A percentile compares a stretch with the other conserved stretches of the same genome.
Evolutionary conservation across 92 coral and sea anemone genomes (phyloP).

Genomic region (Porites divaricata): DNA sequence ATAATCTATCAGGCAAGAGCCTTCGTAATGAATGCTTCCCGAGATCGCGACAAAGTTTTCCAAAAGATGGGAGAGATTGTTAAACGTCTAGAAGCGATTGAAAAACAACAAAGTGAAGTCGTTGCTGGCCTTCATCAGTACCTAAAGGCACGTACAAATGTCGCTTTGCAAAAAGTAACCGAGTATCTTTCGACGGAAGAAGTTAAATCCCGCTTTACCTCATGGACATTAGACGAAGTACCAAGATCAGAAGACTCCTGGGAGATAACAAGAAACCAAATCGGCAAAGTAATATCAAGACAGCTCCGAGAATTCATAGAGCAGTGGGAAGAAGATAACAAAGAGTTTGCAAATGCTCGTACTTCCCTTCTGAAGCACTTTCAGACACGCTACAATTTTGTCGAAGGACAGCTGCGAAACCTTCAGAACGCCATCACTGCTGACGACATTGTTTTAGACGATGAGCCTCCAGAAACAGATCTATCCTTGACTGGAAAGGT

Average conservation of each 20-base stretch:
- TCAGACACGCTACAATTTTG: constrained; percentile 11
- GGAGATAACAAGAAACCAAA: constrained; percentile 10
- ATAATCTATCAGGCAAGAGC: constrained; percentile 33
- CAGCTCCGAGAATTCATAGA: constrained; percentile 27
- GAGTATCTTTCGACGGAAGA: constrained; percentile 11
- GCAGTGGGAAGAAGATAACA: constrained; percentile 55
- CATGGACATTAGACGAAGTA: constrained; percentile 43
- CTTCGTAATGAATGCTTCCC: constrained; percentile 34
- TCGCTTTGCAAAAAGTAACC: background rate
- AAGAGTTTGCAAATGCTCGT: constrained; percentile 34
- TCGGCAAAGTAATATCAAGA: constrained; percentile 14
- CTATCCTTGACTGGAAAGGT: constrained; percentile 13
- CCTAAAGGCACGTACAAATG: background rate
- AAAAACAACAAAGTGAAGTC: background rate
- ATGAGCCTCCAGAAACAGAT: too few species aligned
- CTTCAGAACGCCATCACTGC: constrained; percentile 7
- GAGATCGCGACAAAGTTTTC: constrained; percentile 17
- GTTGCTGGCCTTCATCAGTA: constrained; percentile 4
- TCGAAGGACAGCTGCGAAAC: constrained; percentile 30
- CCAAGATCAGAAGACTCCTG: constrained; percentile 33
- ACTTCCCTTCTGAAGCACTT: constrained; percentile 26
- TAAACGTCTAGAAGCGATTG: background rate
- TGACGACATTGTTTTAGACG: background rate
- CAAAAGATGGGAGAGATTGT: background rate
- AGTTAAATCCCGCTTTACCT: constrained; percentile 9